These are phyloP conservation scores for Diplodus puntazzo DNA, from an alignment of 2,797 vertebrate genomes.

Conservation along the genomic window DNA sequence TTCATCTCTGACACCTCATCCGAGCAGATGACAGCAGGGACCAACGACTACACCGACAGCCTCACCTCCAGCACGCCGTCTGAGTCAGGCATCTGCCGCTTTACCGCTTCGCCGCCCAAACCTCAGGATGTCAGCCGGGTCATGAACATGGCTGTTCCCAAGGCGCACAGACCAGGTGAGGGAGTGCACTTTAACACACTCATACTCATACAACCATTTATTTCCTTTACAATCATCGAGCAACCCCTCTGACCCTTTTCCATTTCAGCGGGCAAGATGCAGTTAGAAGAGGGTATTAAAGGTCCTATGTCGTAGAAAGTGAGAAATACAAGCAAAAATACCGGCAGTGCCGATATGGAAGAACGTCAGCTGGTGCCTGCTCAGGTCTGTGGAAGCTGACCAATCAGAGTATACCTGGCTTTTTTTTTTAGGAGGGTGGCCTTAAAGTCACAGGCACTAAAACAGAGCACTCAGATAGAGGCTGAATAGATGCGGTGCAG, in stretches of 20 bases:
- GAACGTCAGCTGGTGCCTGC: no score
- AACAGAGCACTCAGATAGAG: no score
- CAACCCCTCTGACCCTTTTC: neutral
- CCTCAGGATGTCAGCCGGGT: slow-evolving; percentile 97
- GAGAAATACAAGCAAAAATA: no score
- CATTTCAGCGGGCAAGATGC: neutral
- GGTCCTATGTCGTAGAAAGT: neutral
- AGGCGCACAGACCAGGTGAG: slow-evolving; percentile 98
- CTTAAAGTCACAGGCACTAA: no score
- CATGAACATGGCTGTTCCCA: slow-evolving; percentile 97
- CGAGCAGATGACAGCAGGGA: slow-evolving; percentile 98
- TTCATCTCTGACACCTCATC: slow-evolving; percentile 99
- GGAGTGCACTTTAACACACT: neutral
- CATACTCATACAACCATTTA: neutral
- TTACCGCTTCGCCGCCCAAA: slow-evolving; percentile 98
- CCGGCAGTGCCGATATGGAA: no score
- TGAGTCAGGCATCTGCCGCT: slow-evolving; percentile 98
- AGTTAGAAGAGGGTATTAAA: neutral
- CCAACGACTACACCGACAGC: slow-evolving; percentile 99
- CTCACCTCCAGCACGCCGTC: slow-evolving; percentile 98
- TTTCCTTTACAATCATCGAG: neutral
- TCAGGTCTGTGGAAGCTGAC: no score
- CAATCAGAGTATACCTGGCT: no score
- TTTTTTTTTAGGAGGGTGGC: no score
- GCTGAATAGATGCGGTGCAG: no score